phyloP scores from a whole-genome alignment of 23 tunicate species.

The Corella eumyota region DNA sequence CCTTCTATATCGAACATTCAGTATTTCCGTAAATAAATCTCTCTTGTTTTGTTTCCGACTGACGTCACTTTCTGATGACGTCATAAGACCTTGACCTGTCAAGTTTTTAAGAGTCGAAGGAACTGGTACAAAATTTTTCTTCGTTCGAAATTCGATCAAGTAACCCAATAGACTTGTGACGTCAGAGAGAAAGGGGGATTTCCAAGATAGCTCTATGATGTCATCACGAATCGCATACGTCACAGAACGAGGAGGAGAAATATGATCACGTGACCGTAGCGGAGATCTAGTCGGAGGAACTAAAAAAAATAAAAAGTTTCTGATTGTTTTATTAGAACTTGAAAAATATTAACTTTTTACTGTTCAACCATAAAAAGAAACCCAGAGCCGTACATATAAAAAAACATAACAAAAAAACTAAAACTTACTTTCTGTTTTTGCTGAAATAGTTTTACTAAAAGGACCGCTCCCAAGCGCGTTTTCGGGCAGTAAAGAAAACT shows the following conservation, averaged over 20 bases:
- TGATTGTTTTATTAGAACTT: no score
- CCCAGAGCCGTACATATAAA: no score
- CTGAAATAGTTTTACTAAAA: conserved; percentile 48
- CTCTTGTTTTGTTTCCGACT: no score
- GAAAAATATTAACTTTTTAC: no score
- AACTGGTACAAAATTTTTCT: no score
- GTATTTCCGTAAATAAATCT: no score
- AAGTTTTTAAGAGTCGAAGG: no score
- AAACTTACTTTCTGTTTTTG: conserved; percentile 57
- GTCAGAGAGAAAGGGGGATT: conserved; percentile 9
- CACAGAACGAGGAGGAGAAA: conserved; percentile 42
- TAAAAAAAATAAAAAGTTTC: conserved; percentile 9
- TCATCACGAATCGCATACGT: conserved; percentile 17
- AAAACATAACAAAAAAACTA: neutral
- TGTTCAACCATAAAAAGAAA: no score
- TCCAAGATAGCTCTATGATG: conserved; percentile 44
- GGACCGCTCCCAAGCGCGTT: conserved; percentile 73
- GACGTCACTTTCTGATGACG: no score
- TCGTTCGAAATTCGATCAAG: conserved; percentile 33
- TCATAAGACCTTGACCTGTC: no score
- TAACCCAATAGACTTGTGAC: conserved; percentile 37
- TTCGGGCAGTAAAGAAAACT: conserved; percentile 69
- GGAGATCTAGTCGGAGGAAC: conserved; percentile 26
- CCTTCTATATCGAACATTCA: no score
- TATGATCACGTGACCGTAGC: neutral